phyloP scores from a whole-genome alignment of 1,140 invertebrate genomes.

The Drosophila albomicans region DNA sequence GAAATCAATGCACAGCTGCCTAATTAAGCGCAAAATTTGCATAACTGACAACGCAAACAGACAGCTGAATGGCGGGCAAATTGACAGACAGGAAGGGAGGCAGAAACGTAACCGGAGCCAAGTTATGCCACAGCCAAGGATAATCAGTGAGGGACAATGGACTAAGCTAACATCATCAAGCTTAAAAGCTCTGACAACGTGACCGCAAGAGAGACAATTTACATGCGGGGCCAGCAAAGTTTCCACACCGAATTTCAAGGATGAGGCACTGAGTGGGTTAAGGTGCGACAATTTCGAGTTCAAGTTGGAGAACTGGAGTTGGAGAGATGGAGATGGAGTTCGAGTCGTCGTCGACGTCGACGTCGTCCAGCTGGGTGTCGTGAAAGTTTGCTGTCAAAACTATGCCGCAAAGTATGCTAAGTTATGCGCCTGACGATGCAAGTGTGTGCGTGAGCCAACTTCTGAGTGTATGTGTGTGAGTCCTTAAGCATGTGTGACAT shows the following conservation, averaged over 20 bases:
- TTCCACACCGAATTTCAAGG: constrained; percentile 9
- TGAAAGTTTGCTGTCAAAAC: constrained; percentile 70
- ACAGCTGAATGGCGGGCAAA: neutral
- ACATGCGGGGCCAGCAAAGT: constrained; percentile 45
- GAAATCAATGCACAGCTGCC: constrained; percentile 16
- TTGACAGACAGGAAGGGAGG: neutral
- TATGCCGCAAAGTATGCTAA: constrained; percentile 74
- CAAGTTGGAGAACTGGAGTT: constrained; percentile 24
- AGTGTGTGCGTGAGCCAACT: constrained; percentile 16
- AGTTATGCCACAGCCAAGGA: constrained; percentile 27
- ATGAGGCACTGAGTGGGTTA: neutral
- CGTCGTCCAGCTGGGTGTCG: constrained; percentile 21
- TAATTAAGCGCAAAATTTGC: constrained; percentile 50
- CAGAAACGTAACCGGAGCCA: constrained; percentile 3
- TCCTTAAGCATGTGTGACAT: constrained; percentile 48
- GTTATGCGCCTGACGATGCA: constrained; percentile 59
- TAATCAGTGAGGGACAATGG: constrained; percentile 69
- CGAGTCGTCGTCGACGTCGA: constrained; percentile 24
- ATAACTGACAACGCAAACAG: constrained; percentile 35
- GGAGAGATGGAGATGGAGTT: constrained; percentile 5
- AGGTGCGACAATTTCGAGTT: constrained; percentile 43
- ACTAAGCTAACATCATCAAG: constrained; percentile 68
- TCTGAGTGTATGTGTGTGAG: constrained; percentile 25
- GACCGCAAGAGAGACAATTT: constrained; percentile 63
- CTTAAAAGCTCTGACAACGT: constrained; percentile 56